A percentile compares a stretch with the other conserved stretches of the same genome.
Conservation (phyloP, 1,140 invertebrate genomes). For the Tetramorium simillimum region DNA sequence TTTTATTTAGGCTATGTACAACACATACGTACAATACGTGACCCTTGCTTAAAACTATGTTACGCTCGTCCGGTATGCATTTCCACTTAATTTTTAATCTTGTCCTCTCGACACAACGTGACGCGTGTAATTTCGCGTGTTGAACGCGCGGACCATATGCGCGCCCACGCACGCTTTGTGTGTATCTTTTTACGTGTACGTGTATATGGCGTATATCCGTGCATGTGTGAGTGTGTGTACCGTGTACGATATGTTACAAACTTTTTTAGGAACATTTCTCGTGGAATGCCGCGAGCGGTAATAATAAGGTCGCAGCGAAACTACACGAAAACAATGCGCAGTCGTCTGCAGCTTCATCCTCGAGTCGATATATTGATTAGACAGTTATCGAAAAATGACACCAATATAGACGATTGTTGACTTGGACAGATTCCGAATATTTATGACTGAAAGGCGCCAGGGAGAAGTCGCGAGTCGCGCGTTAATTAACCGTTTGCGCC, state of each 20-base stretch:
- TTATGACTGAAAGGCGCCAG: conserved; percentile 79
- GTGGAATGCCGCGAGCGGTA: conserved; percentile 80
- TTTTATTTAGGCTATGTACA: conserved; percentile 86
- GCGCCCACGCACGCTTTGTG: background rate
- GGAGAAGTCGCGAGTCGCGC: conserved; percentile 50
- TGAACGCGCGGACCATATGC: background rate
- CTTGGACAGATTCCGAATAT: conserved; percentile 83
- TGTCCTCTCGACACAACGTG: conserved; percentile 62
- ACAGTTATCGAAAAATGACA: conserved; percentile 85
- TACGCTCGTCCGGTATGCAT: conserved; percentile 79
- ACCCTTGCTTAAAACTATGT: conserved; percentile 84
- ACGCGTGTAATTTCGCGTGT: conserved; percentile 42
- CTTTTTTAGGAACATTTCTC: conserved; percentile 85
- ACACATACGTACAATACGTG: conserved; percentile 86
- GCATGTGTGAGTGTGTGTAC: conserved; percentile 47
- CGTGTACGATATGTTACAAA: conserved; percentile 83
- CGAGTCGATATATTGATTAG: conserved; percentile 82
- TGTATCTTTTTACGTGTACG: background rate
- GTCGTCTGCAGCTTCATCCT: conserved; percentile 79
- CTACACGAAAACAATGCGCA: conserved; percentile 80
- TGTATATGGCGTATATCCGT: conserved; percentile 64
- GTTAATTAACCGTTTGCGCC: conserved; percentile 32
- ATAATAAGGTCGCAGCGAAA: conserved; percentile 74
- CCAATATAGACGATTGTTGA: conserved; percentile 84
- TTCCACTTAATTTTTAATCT: conserved; percentile 76